A percentile compares a stretch with the other conserved stretches of the same genome.
Evolutionary conservation across 2,888 invertebrate species (phyloP).

Genomic region (Germaria angustata): DNA sequence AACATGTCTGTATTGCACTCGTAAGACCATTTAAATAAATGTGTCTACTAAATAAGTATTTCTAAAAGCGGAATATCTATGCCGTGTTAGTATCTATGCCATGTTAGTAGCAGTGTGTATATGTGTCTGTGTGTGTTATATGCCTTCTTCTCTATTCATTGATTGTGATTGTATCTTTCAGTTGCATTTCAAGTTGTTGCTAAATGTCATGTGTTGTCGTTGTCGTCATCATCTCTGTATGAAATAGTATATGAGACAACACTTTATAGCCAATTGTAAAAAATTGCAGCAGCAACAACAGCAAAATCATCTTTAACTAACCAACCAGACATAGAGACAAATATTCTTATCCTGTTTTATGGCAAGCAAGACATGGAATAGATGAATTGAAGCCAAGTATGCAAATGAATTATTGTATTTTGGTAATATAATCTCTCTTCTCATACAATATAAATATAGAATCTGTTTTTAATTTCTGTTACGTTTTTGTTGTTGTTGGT

Average conservation of each 20-base stretch:
- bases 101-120: not conserved
- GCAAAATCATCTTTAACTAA: slow-evolving; percentile 13
- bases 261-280: slow-evolving; percentile 18
- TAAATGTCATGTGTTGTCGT: slow-evolving; percentile 72
- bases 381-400: slow-evolving; percentile 69
- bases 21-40: too few species aligned
- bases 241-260: slow-evolving; percentile 1
- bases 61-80: too few species aligned
- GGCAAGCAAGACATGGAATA: slow-evolving; percentile 48
- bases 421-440: slow-evolving; percentile 61
- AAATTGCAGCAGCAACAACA: not conserved
- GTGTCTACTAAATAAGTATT: too few species aligned
- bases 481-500: not conserved
- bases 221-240: slow-evolving; percentile 45
- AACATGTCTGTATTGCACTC: too few species aligned
- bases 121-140: not conserved
- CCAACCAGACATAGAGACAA: slow-evolving; percentile 28
- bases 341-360: slow-evolving; percentile 46
- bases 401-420: slow-evolving; percentile 72
- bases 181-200: slow-evolving; percentile 76
- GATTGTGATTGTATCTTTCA: slow-evolving; percentile 76
- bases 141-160: slow-evolving; percentile 48
- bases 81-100: too few species aligned
- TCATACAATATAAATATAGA: slow-evolving; percentile 44
- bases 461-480: slow-evolving; percentile 7